Base-by-base conservation (phyloP, 2,888 invertebrate genomes). In the Drosophila acutilabella region DNA sequence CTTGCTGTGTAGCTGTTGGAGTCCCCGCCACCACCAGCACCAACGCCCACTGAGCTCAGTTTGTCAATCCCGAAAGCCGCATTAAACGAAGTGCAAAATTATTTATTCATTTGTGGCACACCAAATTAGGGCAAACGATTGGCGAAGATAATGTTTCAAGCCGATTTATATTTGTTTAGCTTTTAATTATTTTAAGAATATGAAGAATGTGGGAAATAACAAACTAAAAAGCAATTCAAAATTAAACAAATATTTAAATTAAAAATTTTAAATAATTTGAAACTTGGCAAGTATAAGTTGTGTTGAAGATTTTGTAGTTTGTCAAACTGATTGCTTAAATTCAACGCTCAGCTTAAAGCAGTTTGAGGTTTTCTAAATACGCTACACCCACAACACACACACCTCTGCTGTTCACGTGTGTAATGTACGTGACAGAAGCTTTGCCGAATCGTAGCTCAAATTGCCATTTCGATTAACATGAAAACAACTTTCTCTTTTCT, bases 381-480 rank as follows among this genome's bases (percentile, higher is more conserved):
- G 23, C 10, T n/a, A 14, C 23, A 30, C 14, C 38, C 30, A 7
- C 2, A 11, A 36, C 33, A 36, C 33, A 26, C 4, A 36, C 18
- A 30, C 20, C 11, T 48, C 48, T 52, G 52, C 36, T n/a, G 42
- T 54, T 20, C 50, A 77, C 59, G 71, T 75, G 64, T 56, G 59
- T n/a, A 45, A 14, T 61, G 77, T 83, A 82, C 84, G 87, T 82
- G 84, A 82, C 74, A 66, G 66, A 74, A 60, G 78, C 71, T 42
- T 52, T 56, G 36, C 42, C 36, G 45, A 52, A 59, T 57, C 72
- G 58, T 54, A 60, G 78, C 73, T 66, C 65, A 83, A 87, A 87
- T 83, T 79, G 77, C 61, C 62, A 79, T 87, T 83, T 87, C 79
- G 83, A 83, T 83, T 83, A 83, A 83, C 88, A 84, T 47, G 71